phyloP scores from a whole-genome alignment of 1,140 invertebrate species.

The Zaprionus tsacasi region DNA sequence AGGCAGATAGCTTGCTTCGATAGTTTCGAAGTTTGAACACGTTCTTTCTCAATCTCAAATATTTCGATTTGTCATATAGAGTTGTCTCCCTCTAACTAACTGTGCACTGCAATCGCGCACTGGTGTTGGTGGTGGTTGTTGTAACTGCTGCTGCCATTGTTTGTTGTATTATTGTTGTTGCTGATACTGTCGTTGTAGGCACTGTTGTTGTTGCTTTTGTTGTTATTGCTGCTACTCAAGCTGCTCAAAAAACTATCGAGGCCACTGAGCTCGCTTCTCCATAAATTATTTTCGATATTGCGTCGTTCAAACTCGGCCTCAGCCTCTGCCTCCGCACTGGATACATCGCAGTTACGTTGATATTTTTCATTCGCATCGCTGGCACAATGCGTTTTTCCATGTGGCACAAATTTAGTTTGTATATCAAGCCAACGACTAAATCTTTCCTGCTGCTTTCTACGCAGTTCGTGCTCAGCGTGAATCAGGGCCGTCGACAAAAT shows the following conservation, averaged over 20 bases:
- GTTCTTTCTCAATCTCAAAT: constrained; percentile 31
- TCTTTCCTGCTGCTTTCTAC: constrained; percentile 80
- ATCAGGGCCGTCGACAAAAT: constrained; percentile 79
- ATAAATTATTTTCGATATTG: constrained; percentile 72
- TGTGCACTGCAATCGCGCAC: constrained; percentile 64
- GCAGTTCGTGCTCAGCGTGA: constrained; percentile 76
- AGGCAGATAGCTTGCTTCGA: constrained; percentile 21
- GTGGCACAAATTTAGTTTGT: constrained; percentile 69
- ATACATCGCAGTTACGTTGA: constrained; percentile 15
- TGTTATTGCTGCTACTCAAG: constrained; percentile 65
- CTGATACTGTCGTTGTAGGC: constrained; percentile 1
- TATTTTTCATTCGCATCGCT: constrained; percentile 51
- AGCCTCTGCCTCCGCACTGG: constrained; percentile 25
- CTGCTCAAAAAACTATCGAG: constrained; percentile 80
- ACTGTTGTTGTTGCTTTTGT: constrained; percentile 32
- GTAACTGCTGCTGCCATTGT: constrained; percentile 29
- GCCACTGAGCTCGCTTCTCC: constrained; percentile 81
- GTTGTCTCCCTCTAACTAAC: constrained; percentile 64
- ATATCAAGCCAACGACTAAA: constrained; percentile 77
- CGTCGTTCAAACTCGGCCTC: constrained; percentile 59
- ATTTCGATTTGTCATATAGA: constrained; percentile 40
- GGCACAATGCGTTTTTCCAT: constrained; percentile 66
- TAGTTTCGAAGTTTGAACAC: constrained; percentile 24
- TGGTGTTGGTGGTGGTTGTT: constrained; percentile 33
- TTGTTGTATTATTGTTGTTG: constrained; percentile 31